Evolutionary conservation across 1,140 invertebrate species (phyloP).

Genomic region (Pomacea maculata): DNA sequence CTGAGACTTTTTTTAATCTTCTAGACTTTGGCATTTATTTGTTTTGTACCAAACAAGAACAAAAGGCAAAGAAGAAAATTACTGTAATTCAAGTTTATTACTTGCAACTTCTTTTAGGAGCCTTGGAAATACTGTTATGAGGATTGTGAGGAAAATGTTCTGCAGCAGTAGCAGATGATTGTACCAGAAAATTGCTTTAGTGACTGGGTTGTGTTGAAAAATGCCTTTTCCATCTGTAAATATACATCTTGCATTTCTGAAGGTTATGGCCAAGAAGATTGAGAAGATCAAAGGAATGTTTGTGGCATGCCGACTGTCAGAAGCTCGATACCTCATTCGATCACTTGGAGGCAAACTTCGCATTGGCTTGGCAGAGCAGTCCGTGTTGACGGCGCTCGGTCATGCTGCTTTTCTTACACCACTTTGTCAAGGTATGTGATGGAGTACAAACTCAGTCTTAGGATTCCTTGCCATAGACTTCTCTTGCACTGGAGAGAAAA

Average conservation of each 20-base stretch:
- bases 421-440: conserved; percentile 54
- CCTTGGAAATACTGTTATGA: too few relatives aligned
- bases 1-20: too few relatives aligned
- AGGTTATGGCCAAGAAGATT: conserved; percentile 82
- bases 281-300: conserved; percentile 92
- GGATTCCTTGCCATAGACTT: background rate
- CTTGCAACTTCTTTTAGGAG: too few relatives aligned
- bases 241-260: conserved; percentile 38
- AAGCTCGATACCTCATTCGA: conserved; percentile 92
- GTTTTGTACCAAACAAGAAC: too few relatives aligned
- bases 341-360: conserved; percentile 93
- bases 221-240: too few relatives aligned
- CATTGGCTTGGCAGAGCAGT: conserved; percentile 97
- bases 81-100: too few relatives aligned
- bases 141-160: too few relatives aligned
- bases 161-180: too few relatives aligned
- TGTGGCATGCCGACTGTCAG: conserved; percentile 89
- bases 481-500: background rate
- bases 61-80: too few relatives aligned
- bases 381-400: conserved; percentile 87
- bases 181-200: background rate
- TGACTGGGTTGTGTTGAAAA: background rate
- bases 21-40: too few relatives aligned
- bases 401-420: conserved; percentile 77
- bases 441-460: too few relatives aligned